Conservation (phyloP, 2,113 vertebrate species). For the Amblyopsis rosae region DNA sequence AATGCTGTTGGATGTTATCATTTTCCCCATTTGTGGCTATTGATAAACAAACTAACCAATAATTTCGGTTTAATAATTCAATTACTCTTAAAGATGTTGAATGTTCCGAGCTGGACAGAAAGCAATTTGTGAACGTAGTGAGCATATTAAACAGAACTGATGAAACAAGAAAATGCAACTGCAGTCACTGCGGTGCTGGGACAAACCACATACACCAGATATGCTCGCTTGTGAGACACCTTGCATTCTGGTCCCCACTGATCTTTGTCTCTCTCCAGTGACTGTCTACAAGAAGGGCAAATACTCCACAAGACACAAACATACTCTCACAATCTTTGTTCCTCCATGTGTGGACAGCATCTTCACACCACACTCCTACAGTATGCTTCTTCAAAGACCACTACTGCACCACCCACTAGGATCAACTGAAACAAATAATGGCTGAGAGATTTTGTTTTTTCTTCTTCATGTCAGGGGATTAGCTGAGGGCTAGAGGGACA, state of each 20-base stretch:
- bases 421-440: slow-evolving; percentile 42
- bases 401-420: slow-evolving; percentile 22
- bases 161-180: not conserved
- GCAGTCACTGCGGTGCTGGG: not conserved
- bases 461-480: slow-evolving; percentile 6
- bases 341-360: not conserved
- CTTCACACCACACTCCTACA: slow-evolving; percentile 21
- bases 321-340: slow-evolving; percentile 4
- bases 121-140: slow-evolving; percentile 21
- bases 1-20: not conserved
- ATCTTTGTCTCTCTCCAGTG: slow-evolving; percentile 1
- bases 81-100: not conserved
- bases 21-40: not conserved
- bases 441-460: slow-evolving; percentile 9
- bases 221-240: not conserved
- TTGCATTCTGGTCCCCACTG: slow-evolving; percentile 2
- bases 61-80: not conserved
- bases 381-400: slow-evolving; percentile 34
- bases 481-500: slow-evolving; percentile 14
- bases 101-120: slow-evolving; percentile 2
- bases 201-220: slow-evolving; percentile 1
- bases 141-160: not conserved
- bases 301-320: slow-evolving; percentile 12
- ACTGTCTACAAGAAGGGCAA: slow-evolving; percentile 1
- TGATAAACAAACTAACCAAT: not conserved